Evolutionary conservation across 2,888 invertebrate genomes (phyloP), one percentile per base, ranked within the genome.

Genomic region (Uropetala carovei): DNA sequence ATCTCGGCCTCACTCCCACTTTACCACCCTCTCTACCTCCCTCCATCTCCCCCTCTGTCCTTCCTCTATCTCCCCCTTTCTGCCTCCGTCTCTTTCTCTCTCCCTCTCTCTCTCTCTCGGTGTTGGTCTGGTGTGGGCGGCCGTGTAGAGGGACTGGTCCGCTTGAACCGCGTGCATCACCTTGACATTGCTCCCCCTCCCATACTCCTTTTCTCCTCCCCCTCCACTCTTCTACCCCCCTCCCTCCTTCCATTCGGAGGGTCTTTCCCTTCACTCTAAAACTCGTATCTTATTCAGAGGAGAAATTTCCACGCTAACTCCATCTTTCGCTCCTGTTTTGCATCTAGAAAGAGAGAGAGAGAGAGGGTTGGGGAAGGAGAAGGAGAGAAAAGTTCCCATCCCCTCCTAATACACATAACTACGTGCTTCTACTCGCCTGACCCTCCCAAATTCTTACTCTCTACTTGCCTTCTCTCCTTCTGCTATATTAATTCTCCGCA

Each of bases 281-380:
- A 75, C 75, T 75, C 75, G 75, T 75, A 13, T 75, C 75, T 27
- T 75, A 75, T 75, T 75, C 75, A 75, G 75, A 75, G n/a, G 75
- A 75, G 75, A 75, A 75, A 75, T 75, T 75, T 75, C 13, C 22
- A 27, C 22, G 22, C 27, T 22, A 22, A 27, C 18, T 27, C 75
- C 75, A 75, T 75, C 75, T 75, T 75, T 75, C 75, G 27, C 75
- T 75, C 27, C 75, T 27, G 75, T 27, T 75, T 75, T 75, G 75
- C 75, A 75, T 75, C 75, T 43, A 43, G 43, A 43, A 43, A 75
- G 8, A 22, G 22, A 27, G 22, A 13, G 13, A 13, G 75, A 11
- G 75, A 13, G 11, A 75, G n/a, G n/a, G n/a, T n/a, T n/a, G n/a
- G n/a, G n/a, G n/a, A n/a, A n/a, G n/a, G n/a, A n/a, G 22, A 13